Evolutionary conservation across 2,888 invertebrate genomes (phyloP).

Genomic region (Escarpia spicata): DNA sequence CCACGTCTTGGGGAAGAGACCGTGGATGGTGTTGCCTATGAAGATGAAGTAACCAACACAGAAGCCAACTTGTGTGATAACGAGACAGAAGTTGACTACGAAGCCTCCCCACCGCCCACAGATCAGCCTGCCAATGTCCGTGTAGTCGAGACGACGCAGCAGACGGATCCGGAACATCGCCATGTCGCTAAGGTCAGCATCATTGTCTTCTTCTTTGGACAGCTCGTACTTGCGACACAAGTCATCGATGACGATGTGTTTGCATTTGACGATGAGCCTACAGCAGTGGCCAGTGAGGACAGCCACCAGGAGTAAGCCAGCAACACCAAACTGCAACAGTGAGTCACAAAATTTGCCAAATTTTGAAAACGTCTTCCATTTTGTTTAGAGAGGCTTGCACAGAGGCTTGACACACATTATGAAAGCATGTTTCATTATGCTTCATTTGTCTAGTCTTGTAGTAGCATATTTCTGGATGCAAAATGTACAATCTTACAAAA

Average conservation of each 20-base stretch:
- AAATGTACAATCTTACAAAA: no score
- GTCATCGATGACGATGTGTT: constrained; percentile 50
- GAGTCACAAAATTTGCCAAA: neutral
- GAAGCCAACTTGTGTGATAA: constrained; percentile 61
- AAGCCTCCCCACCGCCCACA: constrained; percentile 29
- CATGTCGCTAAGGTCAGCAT: neutral
- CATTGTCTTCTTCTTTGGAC: neutral
- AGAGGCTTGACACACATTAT: neutral
- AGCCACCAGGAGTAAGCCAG: constrained; percentile 53
- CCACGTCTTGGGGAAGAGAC: constrained; percentile 46
- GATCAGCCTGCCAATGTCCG: constrained; percentile 26
- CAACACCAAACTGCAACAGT: constrained; percentile 54
- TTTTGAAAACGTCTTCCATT: no score
- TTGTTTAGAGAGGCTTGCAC: no score
- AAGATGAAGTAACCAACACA: constrained; percentile 61
- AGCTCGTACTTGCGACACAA: constrained; percentile 17
- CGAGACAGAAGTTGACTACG: constrained; percentile 44
- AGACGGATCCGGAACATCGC: neutral
- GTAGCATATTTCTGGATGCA: neutral
- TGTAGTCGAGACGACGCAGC: constrained; percentile 44
- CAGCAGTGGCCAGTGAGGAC: constrained; percentile 60
- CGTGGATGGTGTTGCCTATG: constrained; percentile 56
- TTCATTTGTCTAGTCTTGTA: neutral
- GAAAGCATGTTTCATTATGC: neutral
- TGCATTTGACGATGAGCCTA: constrained; percentile 58